Conservation (phyloP, 2,113 vertebrate species). For the Dasypus novemcinctus region DNA sequence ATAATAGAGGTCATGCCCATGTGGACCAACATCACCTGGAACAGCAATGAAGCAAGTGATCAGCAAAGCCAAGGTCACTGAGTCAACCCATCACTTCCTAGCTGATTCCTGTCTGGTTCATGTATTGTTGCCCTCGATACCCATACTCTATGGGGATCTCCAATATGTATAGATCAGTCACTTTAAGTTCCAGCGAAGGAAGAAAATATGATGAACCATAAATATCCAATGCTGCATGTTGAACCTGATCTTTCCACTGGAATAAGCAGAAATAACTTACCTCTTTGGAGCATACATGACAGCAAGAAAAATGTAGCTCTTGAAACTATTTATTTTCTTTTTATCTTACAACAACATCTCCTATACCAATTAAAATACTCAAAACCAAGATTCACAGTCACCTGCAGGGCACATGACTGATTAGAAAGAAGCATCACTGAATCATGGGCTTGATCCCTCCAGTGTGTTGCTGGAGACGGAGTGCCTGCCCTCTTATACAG, state of each 20-base stretch:
- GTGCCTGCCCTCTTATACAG: not conserved
- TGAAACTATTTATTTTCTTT: constrained; percentile 41
- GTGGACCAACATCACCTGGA: constrained; percentile 87
- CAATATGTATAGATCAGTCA: not conserved
- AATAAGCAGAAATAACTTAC: constrained; percentile 39
- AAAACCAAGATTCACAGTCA: constrained; percentile 6
- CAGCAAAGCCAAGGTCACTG: not conserved
- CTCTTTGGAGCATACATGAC: not conserved
- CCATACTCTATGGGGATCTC: not conserved
- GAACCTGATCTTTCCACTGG: constrained; percentile 20
- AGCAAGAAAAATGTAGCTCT: constrained; percentile 2
- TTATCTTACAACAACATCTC: not conserved
- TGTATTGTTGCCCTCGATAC: not conserved
- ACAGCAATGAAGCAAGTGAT: constrained; percentile 44
- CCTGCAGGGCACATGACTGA: not conserved
- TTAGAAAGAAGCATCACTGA: not conserved
- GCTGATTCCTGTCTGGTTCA: not conserved
- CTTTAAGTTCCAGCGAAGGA: constrained; percentile 27
- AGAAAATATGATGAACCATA: constrained; percentile 2
- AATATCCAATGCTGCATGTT: not conserved
- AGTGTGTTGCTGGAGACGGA: not conserved
- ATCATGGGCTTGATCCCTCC: not conserved
- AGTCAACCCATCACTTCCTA: not conserved
- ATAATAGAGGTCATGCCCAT: constrained; percentile 87
- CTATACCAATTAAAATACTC: constrained; percentile 35